Evolutionary conservation across 1,140 invertebrate species (phyloP).

Genomic region (Diorhabda elongata): DNA sequence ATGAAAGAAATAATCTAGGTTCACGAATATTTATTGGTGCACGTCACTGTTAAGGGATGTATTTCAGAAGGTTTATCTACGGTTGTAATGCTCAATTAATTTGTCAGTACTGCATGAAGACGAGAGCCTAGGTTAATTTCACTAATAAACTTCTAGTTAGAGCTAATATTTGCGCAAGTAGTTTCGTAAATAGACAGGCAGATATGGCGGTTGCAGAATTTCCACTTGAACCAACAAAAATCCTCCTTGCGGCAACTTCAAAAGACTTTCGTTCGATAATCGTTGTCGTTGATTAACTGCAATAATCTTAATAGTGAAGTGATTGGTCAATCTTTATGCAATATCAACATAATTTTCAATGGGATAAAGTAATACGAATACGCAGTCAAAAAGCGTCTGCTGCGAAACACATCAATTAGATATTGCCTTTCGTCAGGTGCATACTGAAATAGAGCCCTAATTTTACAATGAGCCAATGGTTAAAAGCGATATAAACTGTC

Average conservation of each 20-base stretch:
- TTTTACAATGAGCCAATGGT: no score
- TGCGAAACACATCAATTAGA: no score
- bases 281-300: not conserved
- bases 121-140: not conserved
- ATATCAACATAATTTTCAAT: not conserved
- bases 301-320: not conserved
- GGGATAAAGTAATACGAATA: not conserved
- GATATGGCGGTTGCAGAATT: not conserved
- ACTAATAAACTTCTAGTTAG: not conserved
- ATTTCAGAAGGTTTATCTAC: not conserved
- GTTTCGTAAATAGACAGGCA: not conserved
- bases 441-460: no score
- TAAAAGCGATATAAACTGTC: no score
- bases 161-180: not conserved
- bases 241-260: not conserved
- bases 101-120: not conserved
- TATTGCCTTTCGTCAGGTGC: no score
- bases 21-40: no score
- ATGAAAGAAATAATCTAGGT: no score
- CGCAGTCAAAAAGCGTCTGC: no score
- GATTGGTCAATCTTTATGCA: not conserved
- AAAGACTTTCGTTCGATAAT: conserved; percentile 2
- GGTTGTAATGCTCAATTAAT: not conserved
- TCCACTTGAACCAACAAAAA: not conserved
- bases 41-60: not conserved